Evolutionary conservation across 2,888 invertebrate genomes (phyloP).

Genomic region (Caenorhabditis uteleia): DNA sequence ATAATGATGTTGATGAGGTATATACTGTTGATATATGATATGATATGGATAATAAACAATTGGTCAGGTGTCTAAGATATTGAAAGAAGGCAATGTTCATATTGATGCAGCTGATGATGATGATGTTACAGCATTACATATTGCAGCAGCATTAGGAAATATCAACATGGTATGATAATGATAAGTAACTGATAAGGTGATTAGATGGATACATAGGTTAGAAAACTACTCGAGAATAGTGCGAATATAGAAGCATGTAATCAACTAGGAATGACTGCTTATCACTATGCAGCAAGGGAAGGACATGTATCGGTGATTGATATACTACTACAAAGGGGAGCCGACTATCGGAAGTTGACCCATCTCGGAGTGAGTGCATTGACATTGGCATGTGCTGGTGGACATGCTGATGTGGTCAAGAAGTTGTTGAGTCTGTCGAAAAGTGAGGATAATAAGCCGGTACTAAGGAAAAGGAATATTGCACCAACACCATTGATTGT

Average conservation of each 20-base stretch:
- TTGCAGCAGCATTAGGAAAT: constrained; percentile 62
- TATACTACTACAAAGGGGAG: constrained; percentile 59
- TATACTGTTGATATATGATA: background rate
- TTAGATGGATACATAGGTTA: constrained; percentile 25
- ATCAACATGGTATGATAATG: constrained; percentile 55
- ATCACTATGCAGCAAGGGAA: constrained; percentile 64
- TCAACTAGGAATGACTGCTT: constrained; percentile 61
- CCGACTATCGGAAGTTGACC: constrained; percentile 46
- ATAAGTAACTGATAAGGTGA: background rate
- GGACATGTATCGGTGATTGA: constrained; percentile 60
- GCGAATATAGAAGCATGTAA: constrained; percentile 59
- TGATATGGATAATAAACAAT: background rate
- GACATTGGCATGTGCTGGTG: constrained; percentile 51
- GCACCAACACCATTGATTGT: constrained; percentile 61
- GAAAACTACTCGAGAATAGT: constrained; percentile 49
- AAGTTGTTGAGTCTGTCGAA: constrained; percentile 42
- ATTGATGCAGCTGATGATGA: constrained; percentile 63
- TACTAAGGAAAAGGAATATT: constrained; percentile 11
- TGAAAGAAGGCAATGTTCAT: constrained; percentile 24
- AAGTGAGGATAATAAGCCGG: constrained; percentile 9
- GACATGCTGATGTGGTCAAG: constrained; percentile 53
- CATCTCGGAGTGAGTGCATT: constrained; percentile 48
- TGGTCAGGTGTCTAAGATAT: background rate
- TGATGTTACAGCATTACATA: constrained; percentile 62
- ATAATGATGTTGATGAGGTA: constrained; percentile 29